Evolutionary conservation across 2,888 invertebrate species (phyloP).

Genomic region (Venustoraphidia nigricollis): DNA sequence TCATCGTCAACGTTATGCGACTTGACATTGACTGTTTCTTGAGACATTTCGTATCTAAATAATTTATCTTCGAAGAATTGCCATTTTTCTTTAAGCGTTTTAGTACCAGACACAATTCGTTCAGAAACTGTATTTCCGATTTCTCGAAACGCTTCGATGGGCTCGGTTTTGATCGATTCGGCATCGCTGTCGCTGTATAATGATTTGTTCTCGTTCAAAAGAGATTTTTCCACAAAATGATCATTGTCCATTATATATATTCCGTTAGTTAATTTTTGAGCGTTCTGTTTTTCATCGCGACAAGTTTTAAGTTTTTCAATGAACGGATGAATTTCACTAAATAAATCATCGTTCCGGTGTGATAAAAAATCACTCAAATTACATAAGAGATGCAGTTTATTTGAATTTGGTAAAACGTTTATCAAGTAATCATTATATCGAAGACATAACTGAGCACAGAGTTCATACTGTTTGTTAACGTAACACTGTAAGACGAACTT

Average conservation of each 20-base stretch:
- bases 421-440: constrained; percentile 36
- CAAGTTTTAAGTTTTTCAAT: constrained; percentile 29
- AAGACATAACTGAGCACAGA: constrained; percentile 43
- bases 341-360: too few relatives aligned
- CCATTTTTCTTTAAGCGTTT: constrained; percentile 38
- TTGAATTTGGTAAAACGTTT: constrained; percentile 27
- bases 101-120: constrained; percentile 35
- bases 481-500: constrained; percentile 44
- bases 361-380: constrained; percentile 27
- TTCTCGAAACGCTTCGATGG: constrained; percentile 35
- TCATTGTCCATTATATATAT: constrained; percentile 36
- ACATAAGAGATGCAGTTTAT: constrained; percentile 35
- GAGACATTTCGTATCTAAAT: neutral
- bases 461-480: constrained; percentile 38
- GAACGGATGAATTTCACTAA: constrained; percentile 16
- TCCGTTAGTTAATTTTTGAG: constrained; percentile 35
- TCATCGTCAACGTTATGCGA: too few relatives aligned
- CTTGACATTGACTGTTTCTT: constrained; percentile 8
- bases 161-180: constrained; percentile 19
- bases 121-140: constrained; percentile 33
- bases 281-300: constrained; percentile 25
- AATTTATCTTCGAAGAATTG: constrained; percentile 30
- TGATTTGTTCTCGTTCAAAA: too few relatives aligned
- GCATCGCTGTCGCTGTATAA: too few relatives aligned
- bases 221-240: constrained; percentile 13